These are phyloP conservation scores for Trichacis sp. DNA, from an alignment of 2,888 invertebrate species.

Conservation along the genomic window DNA sequence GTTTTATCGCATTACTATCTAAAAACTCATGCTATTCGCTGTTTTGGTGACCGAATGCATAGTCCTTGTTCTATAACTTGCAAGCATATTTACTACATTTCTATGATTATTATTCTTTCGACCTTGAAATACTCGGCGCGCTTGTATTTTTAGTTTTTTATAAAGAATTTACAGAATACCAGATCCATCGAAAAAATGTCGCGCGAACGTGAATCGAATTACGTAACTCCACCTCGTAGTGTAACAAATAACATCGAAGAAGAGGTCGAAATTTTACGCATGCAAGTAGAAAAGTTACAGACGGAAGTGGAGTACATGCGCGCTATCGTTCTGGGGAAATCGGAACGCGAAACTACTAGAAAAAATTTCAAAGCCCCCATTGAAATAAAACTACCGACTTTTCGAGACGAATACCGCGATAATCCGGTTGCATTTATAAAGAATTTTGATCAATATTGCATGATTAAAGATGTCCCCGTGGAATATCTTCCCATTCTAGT, in stretches of 20 bases:
- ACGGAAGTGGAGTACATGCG: neutral
- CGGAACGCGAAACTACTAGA: neutral
- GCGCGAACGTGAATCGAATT: neutral
- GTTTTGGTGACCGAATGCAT: no score
- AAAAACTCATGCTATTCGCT: no score
- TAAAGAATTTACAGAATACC: no score
- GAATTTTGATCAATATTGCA: neutral
- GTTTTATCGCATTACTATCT: no score
- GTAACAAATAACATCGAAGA: neutral
- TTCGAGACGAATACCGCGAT: neutral
- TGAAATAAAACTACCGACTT: conserved; percentile 1
- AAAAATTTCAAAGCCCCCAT: neutral
- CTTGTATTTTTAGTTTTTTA: no score
- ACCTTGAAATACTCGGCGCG: no score
- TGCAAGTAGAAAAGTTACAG: neutral
- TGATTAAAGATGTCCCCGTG: neutral
- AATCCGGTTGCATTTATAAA: neutral
- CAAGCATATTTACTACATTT: no score
- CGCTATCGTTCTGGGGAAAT: neutral
- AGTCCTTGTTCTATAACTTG: no score
- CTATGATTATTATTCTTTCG: no score
- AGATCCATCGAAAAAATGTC: neutral
- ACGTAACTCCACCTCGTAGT: neutral
- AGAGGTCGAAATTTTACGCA: neutral
- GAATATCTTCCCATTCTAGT: neutral